Evolutionary conservation across 1,140 invertebrate species (phyloP), one percentile per base, ranked within the genome.

Genomic region (Drosophila willistoni): DNA sequence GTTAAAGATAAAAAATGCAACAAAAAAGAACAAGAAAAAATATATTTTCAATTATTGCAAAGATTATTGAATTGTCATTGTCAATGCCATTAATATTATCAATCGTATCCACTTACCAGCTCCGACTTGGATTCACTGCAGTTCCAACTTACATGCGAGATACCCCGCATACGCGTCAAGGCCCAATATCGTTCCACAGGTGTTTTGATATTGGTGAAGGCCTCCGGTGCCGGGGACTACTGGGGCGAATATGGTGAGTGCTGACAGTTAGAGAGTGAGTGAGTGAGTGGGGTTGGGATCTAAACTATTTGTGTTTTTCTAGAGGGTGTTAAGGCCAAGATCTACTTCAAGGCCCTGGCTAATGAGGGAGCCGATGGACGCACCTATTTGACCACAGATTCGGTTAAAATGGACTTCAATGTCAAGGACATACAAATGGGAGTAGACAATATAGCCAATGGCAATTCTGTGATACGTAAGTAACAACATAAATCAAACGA

Each of bases 321-420:
- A 97, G 96, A 96, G 74, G 95, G 95, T 55, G 95, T 96, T n/a
- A 95, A 95, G 90, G 96, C 96, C 1, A 97, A 97, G 91, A 95
- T 96, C 13, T 97, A 96, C 87, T 95, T 97, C 79, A 95, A 95
- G 90, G 96, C 95, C 0, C 93, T 93, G 63, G 95, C 95, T 12
- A 93, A 94, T 79, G 44, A 73, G 19, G 81, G 73, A 22, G 79
- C 92, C 14, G 92, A 94, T 73, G 95, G 94, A 10, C 93, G 94
- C 54, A 94, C 94, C 17, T 96, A 95, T 81, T 92, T 97, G 12
- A 93, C 93, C 71, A 91, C 96, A 14, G 94, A 96, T 81, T 95
- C 96, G 75, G 92, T 96, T 0, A 96, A 96, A 91, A 95, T 96
- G 94, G 96, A 96, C 86, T 96, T 96, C 92, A 95, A 95, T 81